A percentile compares a stretch with the other conserved stretches of the same genome.
Conservation (phyloP, 2,888 invertebrate genomes). For the Scaptomyza polygonia region DNA sequence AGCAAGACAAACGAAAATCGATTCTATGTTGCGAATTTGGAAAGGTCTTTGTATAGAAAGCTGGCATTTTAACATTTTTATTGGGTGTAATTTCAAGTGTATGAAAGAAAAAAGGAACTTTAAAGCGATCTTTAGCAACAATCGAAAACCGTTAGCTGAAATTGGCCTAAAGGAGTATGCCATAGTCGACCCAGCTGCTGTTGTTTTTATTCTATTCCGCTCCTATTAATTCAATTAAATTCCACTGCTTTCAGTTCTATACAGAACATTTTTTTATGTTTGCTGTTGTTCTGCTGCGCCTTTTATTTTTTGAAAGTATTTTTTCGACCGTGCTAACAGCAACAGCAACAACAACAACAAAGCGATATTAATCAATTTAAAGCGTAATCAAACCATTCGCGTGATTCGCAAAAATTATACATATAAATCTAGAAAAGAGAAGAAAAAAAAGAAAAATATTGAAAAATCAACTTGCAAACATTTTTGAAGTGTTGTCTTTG, state of each 20-base stretch:
- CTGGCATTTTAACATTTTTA: constrained; percentile 46
- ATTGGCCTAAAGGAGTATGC: constrained; percentile 22
- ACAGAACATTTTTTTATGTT: constrained; percentile 23
- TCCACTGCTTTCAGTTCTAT: constrained; percentile 41
- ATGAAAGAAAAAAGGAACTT: constrained; percentile 50
- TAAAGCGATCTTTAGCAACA: constrained; percentile 22
- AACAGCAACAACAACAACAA: background rate
- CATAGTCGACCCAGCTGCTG: constrained; percentile 7
- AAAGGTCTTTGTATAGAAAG: constrained; percentile 42
- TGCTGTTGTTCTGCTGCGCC: constrained; percentile 1
- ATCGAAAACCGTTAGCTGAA: constrained; percentile 19
- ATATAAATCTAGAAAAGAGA: background rate
- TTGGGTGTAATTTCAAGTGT: constrained; percentile 17
- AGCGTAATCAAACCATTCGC: constrained; percentile 72
- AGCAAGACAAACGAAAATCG: constrained; percentile 32
- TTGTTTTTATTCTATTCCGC: constrained; percentile 21
- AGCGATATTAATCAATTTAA: constrained; percentile 69
- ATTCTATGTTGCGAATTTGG: constrained; percentile 33
- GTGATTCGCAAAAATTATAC: constrained; percentile 49
- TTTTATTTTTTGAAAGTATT: constrained; percentile 25
- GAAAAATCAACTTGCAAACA: constrained; percentile 48
- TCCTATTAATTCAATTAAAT: constrained; percentile 69
- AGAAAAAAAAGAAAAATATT: background rate
- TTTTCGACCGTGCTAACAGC: constrained; percentile 1
- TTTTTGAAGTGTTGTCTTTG: constrained; percentile 60